These are phyloP conservation scores for Dicrurus megarhynchus DNA, from an alignment of 2,113 vertebrate species.

Conservation along the genomic window DNA sequence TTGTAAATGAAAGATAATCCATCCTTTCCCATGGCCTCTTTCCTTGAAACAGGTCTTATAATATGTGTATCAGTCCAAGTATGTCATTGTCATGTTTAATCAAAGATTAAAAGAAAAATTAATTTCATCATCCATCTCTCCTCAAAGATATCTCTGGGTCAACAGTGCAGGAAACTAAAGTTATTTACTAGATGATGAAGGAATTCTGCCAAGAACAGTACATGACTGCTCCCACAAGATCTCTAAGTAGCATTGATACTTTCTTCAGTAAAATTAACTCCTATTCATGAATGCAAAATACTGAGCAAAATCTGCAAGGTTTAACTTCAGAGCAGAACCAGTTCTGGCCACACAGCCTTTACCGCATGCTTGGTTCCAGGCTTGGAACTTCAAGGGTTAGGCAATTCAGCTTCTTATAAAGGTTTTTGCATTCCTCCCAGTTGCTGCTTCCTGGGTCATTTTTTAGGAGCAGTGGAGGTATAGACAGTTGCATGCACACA, in stretches of 20 bases:
- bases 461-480: not conserved
- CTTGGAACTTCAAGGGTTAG: not conserved
- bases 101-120: conserved; percentile 40
- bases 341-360: not conserved
- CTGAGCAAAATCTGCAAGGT: not conserved
- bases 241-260: conserved; percentile 28
- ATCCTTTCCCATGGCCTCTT: not conserved
- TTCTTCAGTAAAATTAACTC: conserved; percentile 42
- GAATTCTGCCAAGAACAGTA: conserved; percentile 38
- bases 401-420: not conserved
- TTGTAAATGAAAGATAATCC: not conserved
- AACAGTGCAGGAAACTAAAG: conserved; percentile 42
- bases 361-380: not conserved
- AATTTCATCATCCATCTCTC: not conserved
- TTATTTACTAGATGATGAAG: conserved; percentile 38
- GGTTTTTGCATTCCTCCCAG: not conserved
- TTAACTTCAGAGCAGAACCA: not conserved
- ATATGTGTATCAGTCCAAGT: not conserved
- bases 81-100: not conserved
- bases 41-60: not conserved
- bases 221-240: conserved; percentile 9
- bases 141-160: conserved; percentile 26
- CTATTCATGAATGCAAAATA: conserved; percentile 20
- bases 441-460: not conserved
- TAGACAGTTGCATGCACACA: not conserved